These are phyloP conservation scores for Pangasius krempfi DNA, from an alignment of 2,797 vertebrate species.

Conservation along the genomic window DNA sequence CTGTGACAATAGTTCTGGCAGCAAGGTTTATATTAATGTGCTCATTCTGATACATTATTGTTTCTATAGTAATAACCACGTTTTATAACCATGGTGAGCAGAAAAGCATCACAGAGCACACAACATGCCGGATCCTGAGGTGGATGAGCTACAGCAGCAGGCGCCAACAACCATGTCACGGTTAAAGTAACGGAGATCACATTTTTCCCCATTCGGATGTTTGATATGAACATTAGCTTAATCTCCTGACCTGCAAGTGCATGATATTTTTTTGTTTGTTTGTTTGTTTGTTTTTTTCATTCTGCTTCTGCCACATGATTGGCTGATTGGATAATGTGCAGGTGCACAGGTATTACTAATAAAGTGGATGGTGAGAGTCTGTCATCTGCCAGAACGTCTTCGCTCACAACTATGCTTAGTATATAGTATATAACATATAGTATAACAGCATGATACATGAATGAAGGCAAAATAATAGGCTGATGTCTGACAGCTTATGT, in stretches of 20 bases:
- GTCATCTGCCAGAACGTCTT: background rate
- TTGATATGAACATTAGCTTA: background rate
- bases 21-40: background rate
- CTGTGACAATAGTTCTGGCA: background rate
- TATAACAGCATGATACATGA: background rate
- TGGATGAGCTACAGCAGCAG: background rate
- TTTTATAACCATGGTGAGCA: background rate
- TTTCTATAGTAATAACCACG: background rate
- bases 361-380: background rate
- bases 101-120: background rate
- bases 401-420: background rate
- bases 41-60: background rate
- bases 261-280: background rate
- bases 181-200: background rate
- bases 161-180: background rate
- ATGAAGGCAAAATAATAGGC: background rate
- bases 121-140: background rate
- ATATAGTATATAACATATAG: background rate
- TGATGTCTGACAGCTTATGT: background rate
- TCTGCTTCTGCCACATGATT: background rate
- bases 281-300: no score
- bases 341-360: background rate
- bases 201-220: background rate
- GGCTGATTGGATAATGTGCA: background rate
- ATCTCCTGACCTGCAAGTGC: background rate